Evolutionary conservation across 2,113 vertebrate genomes (phyloP).

Genomic region (Synchiropus splendidus): DNA sequence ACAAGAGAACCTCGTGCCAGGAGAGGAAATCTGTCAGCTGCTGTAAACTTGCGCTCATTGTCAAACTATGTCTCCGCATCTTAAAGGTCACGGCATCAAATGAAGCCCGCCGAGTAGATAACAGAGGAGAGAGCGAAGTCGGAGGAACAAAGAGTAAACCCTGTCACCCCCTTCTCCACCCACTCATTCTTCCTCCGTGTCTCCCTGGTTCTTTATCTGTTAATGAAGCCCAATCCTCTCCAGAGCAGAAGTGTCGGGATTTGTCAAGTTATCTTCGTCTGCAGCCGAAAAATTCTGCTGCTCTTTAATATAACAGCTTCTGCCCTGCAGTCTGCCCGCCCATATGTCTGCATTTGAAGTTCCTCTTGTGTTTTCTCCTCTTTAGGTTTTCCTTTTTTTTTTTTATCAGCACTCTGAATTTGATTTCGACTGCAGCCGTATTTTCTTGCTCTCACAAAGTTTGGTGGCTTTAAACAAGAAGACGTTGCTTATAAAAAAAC

Average conservation of each 20-base stretch:
- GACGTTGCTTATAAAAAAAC: no score
- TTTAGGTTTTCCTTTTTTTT: neutral
- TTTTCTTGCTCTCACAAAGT: neutral
- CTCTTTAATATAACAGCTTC: conserved; percentile 19
- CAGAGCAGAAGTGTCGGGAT: conserved; percentile 27
- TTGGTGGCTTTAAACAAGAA: no score
- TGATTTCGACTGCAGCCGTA: neutral
- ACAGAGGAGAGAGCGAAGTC: conserved; percentile 25
- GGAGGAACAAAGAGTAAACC: conserved; percentile 32
- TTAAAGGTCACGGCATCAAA: conserved; percentile 37
- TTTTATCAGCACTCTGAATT: conserved; percentile 1
- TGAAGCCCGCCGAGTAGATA: conserved; percentile 29
- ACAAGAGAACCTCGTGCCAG: conserved; percentile 4
- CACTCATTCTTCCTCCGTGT: conserved; percentile 20
- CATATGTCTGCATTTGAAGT: conserved; percentile 7
- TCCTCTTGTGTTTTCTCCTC: neutral
- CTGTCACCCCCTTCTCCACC: conserved; percentile 3
- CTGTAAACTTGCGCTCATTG: conserved; percentile 18
- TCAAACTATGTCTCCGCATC: conserved; percentile 18
- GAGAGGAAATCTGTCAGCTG: neutral
- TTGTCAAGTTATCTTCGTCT: conserved; percentile 30
- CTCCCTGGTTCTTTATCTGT: conserved; percentile 40
- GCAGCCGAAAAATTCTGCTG: conserved; percentile 14
- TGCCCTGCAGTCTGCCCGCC: conserved; percentile 6
- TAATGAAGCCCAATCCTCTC: conserved; percentile 52